phyloP scores from a whole-genome alignment of 2,113 vertebrate species.

The Neogale vison region DNA sequence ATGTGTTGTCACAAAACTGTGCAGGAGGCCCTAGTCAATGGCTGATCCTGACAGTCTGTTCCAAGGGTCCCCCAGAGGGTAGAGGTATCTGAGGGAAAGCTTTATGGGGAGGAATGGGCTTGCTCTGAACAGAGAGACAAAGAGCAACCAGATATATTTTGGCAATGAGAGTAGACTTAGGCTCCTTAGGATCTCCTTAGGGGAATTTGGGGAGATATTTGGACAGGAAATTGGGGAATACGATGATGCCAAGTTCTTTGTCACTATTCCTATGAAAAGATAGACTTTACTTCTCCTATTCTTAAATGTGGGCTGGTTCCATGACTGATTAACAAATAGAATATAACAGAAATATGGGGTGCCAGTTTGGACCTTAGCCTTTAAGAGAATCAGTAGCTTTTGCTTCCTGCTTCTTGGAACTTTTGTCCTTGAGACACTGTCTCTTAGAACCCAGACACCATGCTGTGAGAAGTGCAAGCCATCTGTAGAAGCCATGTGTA shows the following conservation, averaged over 20 bases:
- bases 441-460: background rate
- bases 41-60: background rate
- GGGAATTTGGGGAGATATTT: background rate
- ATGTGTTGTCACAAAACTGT: background rate
- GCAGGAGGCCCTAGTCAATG: background rate
- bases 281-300: background rate
- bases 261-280: background rate
- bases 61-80: background rate
- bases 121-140: background rate
- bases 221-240: background rate
- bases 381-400: background rate
- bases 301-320: background rate
- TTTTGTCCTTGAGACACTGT: background rate
- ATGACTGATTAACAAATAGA: background rate
- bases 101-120: background rate
- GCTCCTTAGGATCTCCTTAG: background rate
- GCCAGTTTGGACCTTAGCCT: background rate
- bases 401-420: background rate
- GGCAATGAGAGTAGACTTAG: background rate
- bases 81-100: background rate
- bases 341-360: background rate
- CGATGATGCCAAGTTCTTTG: background rate
- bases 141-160: background rate
- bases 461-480: background rate
- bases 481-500: background rate